Base-by-base conservation (phyloP, 2,113 vertebrate species). In the Hylia prasina region DNA sequence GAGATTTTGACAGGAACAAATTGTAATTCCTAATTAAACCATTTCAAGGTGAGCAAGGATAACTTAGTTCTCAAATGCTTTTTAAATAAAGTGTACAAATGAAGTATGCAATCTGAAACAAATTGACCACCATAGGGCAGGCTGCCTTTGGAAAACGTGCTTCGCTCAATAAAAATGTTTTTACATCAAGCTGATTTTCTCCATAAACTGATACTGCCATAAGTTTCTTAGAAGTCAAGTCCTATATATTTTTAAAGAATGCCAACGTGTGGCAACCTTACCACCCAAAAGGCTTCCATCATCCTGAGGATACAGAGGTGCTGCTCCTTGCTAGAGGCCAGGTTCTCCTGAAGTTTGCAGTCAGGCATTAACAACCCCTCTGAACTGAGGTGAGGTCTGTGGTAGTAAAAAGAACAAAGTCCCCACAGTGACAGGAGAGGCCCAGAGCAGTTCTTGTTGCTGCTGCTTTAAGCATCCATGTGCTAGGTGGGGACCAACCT, bases 161-260 rank as follows among this genome's bases (percentile, higher is more conserved):
- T 54, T 86, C 71, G 56, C 48, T 94, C 50, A 97, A 97, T 96
- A 97, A 97, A 97, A 33, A 20, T 0, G 1, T 39, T 27, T 87
- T 72, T 42, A 58, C 68, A 61, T 30, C 63, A 64, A 47, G 44
- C 53, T 87, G 35, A 24, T 57, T 65, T 90, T 77, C 66, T 95
- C 76, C 35, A 15, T 72, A 48, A 64, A 30, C 37, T 19, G 22
- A 11, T 45, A 4, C 28, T 76, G 65, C 42, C 44, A 42, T 3
- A 15, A 51, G 30, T 15, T 33, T 31, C 19, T 53, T 4, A 35
- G 27, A 9, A 53, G 22, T 42, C 11, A 44, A 86, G 27, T 39
- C 23, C 68, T 42, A 1, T 11, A 2, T 56, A 8, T 57, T 73
- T 78, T 82, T 66, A 63, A 35, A 63, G 82, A 51, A 63, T 28